A percentile compares a stretch with the other conserved stretches of the same genome.
phyloP scores from a whole-genome alignment of 2,888 invertebrate species.

The Neoitamus cyanurus region DNA sequence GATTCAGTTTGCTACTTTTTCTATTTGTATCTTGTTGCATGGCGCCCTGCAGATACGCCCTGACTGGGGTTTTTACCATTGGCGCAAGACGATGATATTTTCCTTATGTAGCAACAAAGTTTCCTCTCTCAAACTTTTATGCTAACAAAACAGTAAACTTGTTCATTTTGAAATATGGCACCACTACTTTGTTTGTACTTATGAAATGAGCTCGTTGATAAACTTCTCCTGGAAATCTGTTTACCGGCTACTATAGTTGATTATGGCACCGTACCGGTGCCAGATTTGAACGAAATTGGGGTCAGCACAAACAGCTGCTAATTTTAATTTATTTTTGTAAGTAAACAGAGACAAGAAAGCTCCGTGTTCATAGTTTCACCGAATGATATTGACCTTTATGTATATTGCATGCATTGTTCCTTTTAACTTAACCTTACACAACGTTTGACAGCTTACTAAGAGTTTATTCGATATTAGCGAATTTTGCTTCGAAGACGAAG shows the following conservation, averaged over 20 bases:
- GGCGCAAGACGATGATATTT: conserved; percentile 33
- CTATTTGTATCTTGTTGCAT: conserved; percentile 36
- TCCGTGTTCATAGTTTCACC: neutral
- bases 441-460: too few species aligned
- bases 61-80: neutral
- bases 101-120: conserved; percentile 38
- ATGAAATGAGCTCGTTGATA: conserved; percentile 47
- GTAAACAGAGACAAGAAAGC: neutral
- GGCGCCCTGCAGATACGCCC: conserved; percentile 15
- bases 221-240: conserved; percentile 40
- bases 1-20: conserved; percentile 29
- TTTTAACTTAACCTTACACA: too few species aligned
- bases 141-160: conserved; percentile 42
- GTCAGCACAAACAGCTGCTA: neutral
- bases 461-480: too few species aligned
- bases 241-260: conserved; percentile 22
- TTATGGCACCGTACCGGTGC: neutral
- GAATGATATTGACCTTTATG: neutral
- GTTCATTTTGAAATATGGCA: conserved; percentile 39
- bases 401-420: too few species aligned
- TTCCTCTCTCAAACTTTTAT: conserved; percentile 28
- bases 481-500: too few species aligned
- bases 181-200: conserved; percentile 46
- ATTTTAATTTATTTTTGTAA: neutral
- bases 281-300: neutral